phyloP scores from a whole-genome alignment of 2,113 vertebrate genomes.

The Apodemus speciosus region DNA sequence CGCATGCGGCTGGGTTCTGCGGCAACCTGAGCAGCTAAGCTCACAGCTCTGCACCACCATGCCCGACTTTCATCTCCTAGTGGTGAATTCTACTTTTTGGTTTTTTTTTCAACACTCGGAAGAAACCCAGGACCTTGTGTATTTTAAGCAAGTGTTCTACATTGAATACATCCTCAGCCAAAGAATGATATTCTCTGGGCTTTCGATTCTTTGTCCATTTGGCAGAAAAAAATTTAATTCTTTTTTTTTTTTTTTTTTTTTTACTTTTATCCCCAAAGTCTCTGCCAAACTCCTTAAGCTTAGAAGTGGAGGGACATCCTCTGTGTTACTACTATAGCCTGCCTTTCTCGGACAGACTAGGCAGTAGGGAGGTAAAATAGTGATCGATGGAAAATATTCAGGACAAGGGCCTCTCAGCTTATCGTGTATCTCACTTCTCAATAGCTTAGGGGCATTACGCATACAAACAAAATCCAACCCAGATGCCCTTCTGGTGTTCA shows the following conservation, averaged over 20 bases:
- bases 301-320: background rate
- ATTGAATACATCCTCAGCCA: background rate
- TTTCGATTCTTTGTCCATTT: constrained; percentile 37
- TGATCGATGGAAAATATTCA: background rate
- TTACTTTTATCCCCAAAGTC: background rate
- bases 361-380: background rate
- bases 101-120: background rate
- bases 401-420: background rate
- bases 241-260: background rate
- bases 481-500: background rate
- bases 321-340: background rate
- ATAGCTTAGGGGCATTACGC: background rate
- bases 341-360: background rate
- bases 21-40: background rate
- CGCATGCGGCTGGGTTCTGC: too few relatives aligned
- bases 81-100: background rate
- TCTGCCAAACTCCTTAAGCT: background rate
- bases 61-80: background rate
- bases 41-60: background rate
- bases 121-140: background rate
- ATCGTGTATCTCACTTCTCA: background rate
- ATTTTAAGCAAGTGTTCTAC: background rate
- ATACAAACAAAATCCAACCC: background rate
- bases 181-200: background rate
- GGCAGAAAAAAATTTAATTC: background rate